Base-by-base conservation (phyloP, 2,113 vertebrate species). In the Oryzias javanicus region DNA sequence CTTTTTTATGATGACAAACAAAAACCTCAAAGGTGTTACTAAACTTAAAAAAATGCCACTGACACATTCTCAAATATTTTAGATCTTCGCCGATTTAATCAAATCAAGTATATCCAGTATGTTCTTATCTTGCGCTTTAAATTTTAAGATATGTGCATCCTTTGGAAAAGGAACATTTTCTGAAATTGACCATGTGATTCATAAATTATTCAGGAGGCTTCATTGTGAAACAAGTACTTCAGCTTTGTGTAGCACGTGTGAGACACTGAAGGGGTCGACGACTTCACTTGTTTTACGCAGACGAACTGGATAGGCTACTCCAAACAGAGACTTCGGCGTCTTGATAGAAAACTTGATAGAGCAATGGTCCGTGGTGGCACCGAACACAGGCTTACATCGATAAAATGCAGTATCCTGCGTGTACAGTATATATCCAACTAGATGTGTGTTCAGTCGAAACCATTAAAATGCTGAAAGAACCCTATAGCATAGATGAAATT, bases 401-500 rank as follows among this genome's bases (percentile, higher is more conserved):
- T 91, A 89, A 90, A 90, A 82, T 74, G 77, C 82, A 80, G 56
- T 68, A 71, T 74, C 64, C 67, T 75, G 75, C 78, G 74, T 81
- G 57, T 79, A 83, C 78, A 78, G 77, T 81, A 78, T 82, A 80
- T 83, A 83, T 73, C 73, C 84, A 65, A 81, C 67, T 44, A 84
- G 86, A 78, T 88, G 88, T 86, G 87, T 81, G 83, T 81, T 88
- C 87, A 87, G 74, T 86, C 74, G 86, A 90, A 86, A 80, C 87
- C 84, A 79, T 88, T 89, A 79, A 88, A 91, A 91, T 86, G 86
- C 85, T 86, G 81, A 78, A 80, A 80, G 76, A 85, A 87, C 80
- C 89, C 86, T 87, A 88, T 87, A 90, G 90, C 91, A 85, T 81
- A 88, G 86, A 88, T 82, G 83, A 89, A 90, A 90, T 91, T 91